Evolutionary conservation across 2,888 invertebrate species (phyloP).

Genomic region (Eudasyphora cyanicolor): DNA sequence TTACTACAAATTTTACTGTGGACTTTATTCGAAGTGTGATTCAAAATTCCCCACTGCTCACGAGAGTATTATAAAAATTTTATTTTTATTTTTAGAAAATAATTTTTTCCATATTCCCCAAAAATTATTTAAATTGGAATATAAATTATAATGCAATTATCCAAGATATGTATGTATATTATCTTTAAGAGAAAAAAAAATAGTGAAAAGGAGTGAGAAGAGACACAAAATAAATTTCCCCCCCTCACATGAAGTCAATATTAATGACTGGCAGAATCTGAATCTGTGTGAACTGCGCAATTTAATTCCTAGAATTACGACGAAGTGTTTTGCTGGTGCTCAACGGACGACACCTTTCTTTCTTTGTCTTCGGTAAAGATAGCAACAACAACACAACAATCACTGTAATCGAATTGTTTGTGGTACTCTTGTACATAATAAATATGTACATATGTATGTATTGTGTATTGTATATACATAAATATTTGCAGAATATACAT

Average conservation of each 20-base stretch:
- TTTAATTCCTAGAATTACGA: slow-evolving; percentile 5
- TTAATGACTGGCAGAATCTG: neutral
- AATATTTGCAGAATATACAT: too few relatives aligned
- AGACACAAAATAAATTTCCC: neutral
- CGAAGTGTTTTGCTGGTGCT: neutral
- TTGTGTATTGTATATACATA: neutral
- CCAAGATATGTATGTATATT: neutral
- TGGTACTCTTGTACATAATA: neutral
- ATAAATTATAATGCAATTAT: too few relatives aligned
- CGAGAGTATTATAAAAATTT: too few relatives aligned
- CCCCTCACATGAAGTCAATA: neutral
- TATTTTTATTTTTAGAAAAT: too few relatives aligned
- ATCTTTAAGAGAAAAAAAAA: neutral
- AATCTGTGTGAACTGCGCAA: neutral
- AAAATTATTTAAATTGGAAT: too few relatives aligned
- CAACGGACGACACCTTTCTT: too few relatives aligned
- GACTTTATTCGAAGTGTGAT: too few relatives aligned
- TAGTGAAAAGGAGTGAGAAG: neutral
- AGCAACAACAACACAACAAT: neutral
- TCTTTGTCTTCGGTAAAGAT: neutral
- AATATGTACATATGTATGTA: neutral
- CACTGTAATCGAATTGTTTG: neutral
- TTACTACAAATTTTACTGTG: too few relatives aligned
- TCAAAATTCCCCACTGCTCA: too few relatives aligned
- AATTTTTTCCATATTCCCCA: too few relatives aligned